Evolutionary conservation across 1,140 invertebrate genomes (phyloP), one percentile per base, ranked within the genome.

Genomic region (Drosophila sp.): DNA sequence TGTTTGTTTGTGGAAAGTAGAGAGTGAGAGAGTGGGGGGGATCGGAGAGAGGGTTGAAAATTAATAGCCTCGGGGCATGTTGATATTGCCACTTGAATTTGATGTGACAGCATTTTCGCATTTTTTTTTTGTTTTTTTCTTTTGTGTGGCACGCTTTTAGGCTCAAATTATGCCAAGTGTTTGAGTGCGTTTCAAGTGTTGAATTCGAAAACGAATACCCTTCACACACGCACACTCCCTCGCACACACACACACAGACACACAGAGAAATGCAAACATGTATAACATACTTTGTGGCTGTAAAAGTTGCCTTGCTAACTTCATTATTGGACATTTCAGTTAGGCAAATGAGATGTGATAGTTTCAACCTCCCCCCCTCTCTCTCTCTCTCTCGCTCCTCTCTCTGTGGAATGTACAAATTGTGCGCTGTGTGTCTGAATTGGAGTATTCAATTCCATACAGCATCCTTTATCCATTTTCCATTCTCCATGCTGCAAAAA

Each of bases 91-190:
- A 83, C 79, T 86, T 71, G 72, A 86, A 86, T 87, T 78, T 78
- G 84, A 77, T 87, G 84, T 87, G 83, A 83, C 83, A 86, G 83
- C 79, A 73, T 89, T 87, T 87, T 70, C 76, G 76, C 76, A 27
- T 50, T 17, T 50, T 50, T 27, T 27, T 50, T 50, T 6, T 50
- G 30, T 75, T 84, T 71, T 68, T 82, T 65, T 73, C 56, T 61
- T 65, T 84, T 79, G 75, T 68, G 60, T 41, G 69, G 63, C 82
- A 85, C 68, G 82, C 82, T 82, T 67, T 72, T 76, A 76, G 79
- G 83, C 68, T 82, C 79, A 69, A 77, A 87, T 87, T 87, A 86
- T 86, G 75, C 79, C 82, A 79, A 87, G 82, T 82, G 84, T 77
- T 81, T 86, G 76, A 79, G 75, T 82, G 80, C 68, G 76, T 87